Conservation (phyloP, 2,888 invertebrate species). For the Leucoptera coffeella region DNA sequence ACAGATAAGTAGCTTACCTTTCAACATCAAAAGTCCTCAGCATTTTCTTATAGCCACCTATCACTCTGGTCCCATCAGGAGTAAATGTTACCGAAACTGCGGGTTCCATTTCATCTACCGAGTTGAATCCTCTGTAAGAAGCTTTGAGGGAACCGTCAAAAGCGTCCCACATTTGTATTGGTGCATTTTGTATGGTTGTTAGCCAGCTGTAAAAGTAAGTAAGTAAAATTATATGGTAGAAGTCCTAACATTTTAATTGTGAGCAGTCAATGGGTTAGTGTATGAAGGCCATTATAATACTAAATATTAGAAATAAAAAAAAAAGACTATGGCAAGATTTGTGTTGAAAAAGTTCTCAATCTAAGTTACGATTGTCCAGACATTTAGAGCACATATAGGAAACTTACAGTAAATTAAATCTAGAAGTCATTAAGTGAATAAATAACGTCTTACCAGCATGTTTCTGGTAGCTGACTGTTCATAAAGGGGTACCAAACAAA, state of each 20-base stretch:
- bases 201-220: conserved; percentile 59
- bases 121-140: conserved; percentile 69
- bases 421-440: background rate
- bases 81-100: conserved; percentile 78
- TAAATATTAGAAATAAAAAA: too few species aligned
- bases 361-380: too few species aligned
- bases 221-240: background rate
- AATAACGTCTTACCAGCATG: conserved; percentile 64
- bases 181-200: conserved; percentile 76
- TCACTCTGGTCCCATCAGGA: conserved; percentile 65
- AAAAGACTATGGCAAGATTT: too few species aligned
- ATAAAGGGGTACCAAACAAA: conserved; percentile 89
- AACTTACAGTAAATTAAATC: too few species aligned
- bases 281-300: too few species aligned
- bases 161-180: conserved; percentile 92
- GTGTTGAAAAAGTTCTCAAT: too few species aligned
- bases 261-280: too few species aligned
- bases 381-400: too few species aligned
- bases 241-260: too few species aligned
- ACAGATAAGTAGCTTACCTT: too few species aligned
- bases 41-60: conserved; percentile 84
- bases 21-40: conserved; percentile 79
- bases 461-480: conserved; percentile 70
- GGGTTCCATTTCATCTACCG: conserved; percentile 81
- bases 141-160: conserved; percentile 76